Evolutionary conservation across 2,888 invertebrate species (phyloP).

Genomic region (Pollenia amentaria): DNA sequence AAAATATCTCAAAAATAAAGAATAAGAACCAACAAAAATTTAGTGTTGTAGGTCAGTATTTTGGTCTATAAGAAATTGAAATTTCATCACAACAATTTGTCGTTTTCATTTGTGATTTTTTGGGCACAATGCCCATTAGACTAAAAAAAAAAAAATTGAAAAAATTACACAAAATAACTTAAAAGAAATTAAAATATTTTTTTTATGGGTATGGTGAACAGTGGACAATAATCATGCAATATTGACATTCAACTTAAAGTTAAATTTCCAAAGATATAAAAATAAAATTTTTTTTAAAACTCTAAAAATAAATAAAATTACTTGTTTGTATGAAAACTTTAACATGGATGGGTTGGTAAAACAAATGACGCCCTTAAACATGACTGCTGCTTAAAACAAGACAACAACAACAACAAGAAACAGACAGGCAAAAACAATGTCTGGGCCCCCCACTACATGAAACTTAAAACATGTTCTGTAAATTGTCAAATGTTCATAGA

Average conservation of each 20-base stretch:
- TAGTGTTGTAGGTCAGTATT: slow-evolving; percentile 71
- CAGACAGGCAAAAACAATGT: slow-evolving; percentile 8
- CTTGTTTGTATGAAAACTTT: no score
- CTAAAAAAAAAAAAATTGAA: no score
- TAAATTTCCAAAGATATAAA: not conserved
- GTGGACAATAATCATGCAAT: slow-evolving; percentile 35
- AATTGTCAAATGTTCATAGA: slow-evolving; percentile 57
- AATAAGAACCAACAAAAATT: slow-evolving; percentile 22
- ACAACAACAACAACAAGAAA: slow-evolving; percentile 4
- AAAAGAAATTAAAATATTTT: not conserved
- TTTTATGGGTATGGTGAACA: not conserved
- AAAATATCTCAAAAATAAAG: slow-evolving; percentile 2
- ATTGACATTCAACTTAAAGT: slow-evolving; percentile 52
- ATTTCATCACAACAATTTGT: slow-evolving; percentile 51
- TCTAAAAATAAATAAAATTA: not conserved
- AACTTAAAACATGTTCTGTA: slow-evolving; percentile 52
- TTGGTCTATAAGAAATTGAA: not conserved
- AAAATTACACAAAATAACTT: slow-evolving; percentile 4
- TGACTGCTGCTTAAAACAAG: slow-evolving; percentile 38
- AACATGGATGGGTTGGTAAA: not conserved
- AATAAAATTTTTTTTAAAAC: not conserved
- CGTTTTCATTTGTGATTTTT: slow-evolving; percentile 7
- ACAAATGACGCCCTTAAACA: slow-evolving; percentile 53
- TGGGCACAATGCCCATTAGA: slow-evolving; percentile 68
- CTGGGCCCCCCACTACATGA: slow-evolving; percentile 23